Percentiles rank a stretch among this genome's conserved stretches.
These are phyloP conservation scores for Phortica magna DNA, from an alignment of 2,888 invertebrate genomes.

Conservation along the genomic window DNA sequence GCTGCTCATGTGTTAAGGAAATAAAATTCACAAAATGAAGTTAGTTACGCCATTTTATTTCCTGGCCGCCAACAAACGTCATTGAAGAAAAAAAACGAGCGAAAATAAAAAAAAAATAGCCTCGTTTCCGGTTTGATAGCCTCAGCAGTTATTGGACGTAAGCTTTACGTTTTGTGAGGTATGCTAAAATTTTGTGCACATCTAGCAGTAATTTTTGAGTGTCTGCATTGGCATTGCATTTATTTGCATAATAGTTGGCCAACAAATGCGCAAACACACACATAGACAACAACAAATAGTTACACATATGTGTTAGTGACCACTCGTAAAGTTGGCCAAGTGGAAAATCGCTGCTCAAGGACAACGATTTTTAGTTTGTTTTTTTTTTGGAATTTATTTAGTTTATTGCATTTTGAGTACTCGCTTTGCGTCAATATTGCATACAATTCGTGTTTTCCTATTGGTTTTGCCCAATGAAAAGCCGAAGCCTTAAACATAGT, in stretches of 20 bases:
- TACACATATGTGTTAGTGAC: neutral
- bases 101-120: neutral
- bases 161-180: neutral
- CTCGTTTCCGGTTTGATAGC: neutral
- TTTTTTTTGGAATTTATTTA: neutral
- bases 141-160: neutral
- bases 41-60: constrained; percentile 30
- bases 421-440: too few relatives aligned
- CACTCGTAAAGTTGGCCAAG: too few relatives aligned
- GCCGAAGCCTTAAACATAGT: too few relatives aligned
- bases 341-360: neutral
- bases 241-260: constrained; percentile 11
- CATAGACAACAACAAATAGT: neutral
- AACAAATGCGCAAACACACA: constrained; percentile 20
- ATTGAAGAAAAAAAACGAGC: neutral
- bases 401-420: neutral
- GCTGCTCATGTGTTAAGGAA: constrained; percentile 28
- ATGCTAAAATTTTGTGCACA: neutral
- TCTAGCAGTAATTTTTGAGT: neutral
- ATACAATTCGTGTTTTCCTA: too few relatives aligned
- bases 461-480: too few relatives aligned
- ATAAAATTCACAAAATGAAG: constrained; percentile 26
- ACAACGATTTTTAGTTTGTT: neutral
- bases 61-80: neutral
- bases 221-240: neutral